A percentile compares a stretch with the other conserved stretches of the same genome.
phyloP scores from a whole-genome alignment of 2,797 vertebrate genomes.

The Echeneis naucrates region DNA sequence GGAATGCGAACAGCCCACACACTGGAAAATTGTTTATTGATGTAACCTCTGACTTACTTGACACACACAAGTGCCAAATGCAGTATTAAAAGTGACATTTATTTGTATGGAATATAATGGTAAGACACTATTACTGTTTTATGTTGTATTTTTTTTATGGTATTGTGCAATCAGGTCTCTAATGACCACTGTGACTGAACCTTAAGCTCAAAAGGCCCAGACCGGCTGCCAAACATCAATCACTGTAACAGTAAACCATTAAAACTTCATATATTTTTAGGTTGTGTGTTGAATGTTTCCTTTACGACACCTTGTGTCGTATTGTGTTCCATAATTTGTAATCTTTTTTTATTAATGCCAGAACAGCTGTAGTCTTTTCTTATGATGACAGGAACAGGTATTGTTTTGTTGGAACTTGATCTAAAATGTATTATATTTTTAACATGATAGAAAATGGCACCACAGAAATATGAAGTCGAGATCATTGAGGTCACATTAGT shows the following conservation, averaged over 20 bases:
- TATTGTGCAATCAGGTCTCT: slow-evolving; percentile 61
- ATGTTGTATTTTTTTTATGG: slow-evolving; percentile 35
- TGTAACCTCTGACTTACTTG: slow-evolving; percentile 23
- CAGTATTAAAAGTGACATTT: slow-evolving; percentile 56
- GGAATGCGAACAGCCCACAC: slow-evolving; percentile 95
- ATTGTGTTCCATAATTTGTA: slow-evolving; percentile 4
- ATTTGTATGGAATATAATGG: slow-evolving; percentile 29
- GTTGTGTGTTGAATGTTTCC: slow-evolving; percentile 17
- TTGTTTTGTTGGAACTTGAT: slow-evolving; percentile 4
- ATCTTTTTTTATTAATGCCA: slow-evolving; percentile 35
- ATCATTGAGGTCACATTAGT: not conserved
- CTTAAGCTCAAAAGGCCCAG: slow-evolving; percentile 35
- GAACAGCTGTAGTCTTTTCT: slow-evolving; percentile 7
- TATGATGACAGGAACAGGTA: not conserved
- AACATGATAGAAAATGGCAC: not conserved
- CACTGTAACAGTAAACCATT: slow-evolving; percentile 37
- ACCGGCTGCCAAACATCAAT: slow-evolving; percentile 40
- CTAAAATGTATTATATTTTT: not conserved
- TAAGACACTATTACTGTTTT: slow-evolving; percentile 29
- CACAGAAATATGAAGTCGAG: not conserved
- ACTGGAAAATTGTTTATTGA: slow-evolving; percentile 95
- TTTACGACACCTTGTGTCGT: slow-evolving; percentile 4
- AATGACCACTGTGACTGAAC: slow-evolving; percentile 54
- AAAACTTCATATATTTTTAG: slow-evolving; percentile 30
- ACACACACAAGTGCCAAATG: slow-evolving; percentile 71